Evolutionary conservation across 2,113 vertebrate genomes (phyloP).

Genomic region (Pyxicephalus adspersus): DNA sequence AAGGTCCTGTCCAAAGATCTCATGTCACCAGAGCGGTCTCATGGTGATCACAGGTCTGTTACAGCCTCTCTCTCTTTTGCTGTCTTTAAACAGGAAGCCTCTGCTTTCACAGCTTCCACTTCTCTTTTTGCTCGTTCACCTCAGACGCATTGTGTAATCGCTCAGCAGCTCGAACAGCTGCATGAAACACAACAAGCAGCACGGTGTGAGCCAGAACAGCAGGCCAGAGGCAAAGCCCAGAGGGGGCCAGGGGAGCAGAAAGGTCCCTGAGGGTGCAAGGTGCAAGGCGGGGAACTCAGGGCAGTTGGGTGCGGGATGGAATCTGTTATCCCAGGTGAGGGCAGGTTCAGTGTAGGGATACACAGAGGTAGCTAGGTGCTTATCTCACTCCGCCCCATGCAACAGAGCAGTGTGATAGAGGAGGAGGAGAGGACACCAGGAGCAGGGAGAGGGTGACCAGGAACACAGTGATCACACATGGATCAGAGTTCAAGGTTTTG

Average conservation of each 20-base stretch:
- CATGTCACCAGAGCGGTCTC: background rate
- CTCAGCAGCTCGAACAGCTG: background rate
- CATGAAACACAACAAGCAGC: background rate
- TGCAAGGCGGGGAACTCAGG: background rate
- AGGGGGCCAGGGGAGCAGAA: background rate
- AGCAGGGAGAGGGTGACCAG: background rate
- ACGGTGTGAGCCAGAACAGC: background rate
- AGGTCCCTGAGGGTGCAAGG: background rate
- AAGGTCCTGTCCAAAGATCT: slow-evolving; percentile 26
- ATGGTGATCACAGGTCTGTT: slow-evolving; percentile 41
- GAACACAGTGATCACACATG: too few species aligned
- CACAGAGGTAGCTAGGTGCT: slow-evolving; percentile 7
- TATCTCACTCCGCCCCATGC: background rate
- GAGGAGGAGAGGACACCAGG: background rate
- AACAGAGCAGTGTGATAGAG: background rate
- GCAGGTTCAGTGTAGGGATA: background rate
- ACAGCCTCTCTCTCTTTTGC: slow-evolving; percentile 5
- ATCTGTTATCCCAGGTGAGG: background rate
- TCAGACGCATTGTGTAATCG: slow-evolving; percentile 37
- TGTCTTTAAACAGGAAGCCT: slow-evolving; percentile 47
- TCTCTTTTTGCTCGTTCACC: slow-evolving; percentile 58
- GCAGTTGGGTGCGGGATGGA: background rate
- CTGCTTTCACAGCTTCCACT: slow-evolving; percentile 61
- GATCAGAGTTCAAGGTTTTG: too few species aligned
- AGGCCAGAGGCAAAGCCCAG: background rate